A percentile compares a stretch with the other conserved stretches of the same genome.
These are phyloP conservation scores for Adoxophyes honmai DNA, from an alignment of 1,140 invertebrate species.

Conservation along the genomic window DNA sequence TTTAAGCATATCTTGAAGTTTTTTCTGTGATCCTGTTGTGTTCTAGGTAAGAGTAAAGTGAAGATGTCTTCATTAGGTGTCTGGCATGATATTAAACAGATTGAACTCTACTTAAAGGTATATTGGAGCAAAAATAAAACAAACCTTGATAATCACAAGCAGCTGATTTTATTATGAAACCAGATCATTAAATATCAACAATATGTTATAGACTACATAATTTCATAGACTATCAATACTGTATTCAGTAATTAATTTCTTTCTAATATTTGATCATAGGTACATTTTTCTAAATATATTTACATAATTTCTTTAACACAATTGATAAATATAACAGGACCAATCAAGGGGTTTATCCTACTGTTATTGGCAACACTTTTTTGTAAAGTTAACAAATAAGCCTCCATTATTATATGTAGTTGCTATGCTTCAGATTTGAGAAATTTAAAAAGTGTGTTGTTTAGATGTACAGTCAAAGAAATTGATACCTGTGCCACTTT, in stretches of 20 bases:
- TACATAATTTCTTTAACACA: not conserved
- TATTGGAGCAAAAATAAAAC: not conserved
- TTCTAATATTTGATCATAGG: not conserved
- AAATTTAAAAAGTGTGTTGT: not conserved
- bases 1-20: conserved; percentile 10
- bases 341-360: no score
- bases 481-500: no score
- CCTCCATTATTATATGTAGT: no score
- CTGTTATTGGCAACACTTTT: not conserved
- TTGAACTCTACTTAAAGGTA: no score
- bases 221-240: conserved; percentile 10
- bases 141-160: not conserved
- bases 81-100: no score
- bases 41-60: no score
- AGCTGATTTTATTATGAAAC: not conserved
- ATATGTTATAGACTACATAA: conserved; percentile 4
- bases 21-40: not conserved
- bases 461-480: no score
- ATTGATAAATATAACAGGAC: not conserved
- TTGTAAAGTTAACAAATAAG: no score
- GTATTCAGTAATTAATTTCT: not conserved
- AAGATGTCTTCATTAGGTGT: no score
- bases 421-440: no score
- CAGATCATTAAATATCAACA: not conserved
- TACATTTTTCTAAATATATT: not conserved